Evolutionary conservation across 2,888 invertebrate species (phyloP), one percentile per base, ranked within the genome.

Genomic region (Hermodice carunculata): DNA sequence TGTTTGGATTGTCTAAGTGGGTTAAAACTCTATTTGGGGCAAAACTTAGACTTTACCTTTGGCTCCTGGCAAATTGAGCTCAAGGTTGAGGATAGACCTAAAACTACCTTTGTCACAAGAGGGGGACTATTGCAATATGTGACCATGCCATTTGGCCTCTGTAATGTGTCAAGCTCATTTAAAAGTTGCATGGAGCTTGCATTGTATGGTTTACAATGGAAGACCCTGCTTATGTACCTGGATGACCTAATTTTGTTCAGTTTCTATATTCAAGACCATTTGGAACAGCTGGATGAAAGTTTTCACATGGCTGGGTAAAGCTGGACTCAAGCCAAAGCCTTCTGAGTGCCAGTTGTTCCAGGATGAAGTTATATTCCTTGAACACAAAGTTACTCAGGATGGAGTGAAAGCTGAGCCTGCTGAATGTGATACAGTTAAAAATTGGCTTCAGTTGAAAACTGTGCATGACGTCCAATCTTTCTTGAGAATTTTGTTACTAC

Each of bases 181-280:
- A 40, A 61, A 46, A 31, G 66, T 6, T 26, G 63, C 2, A 67
- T 62, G 66, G 60, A 67, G 37, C 24, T 11, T 14, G 53, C 34
- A 2, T 48, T 42, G 5, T 11, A 42, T n/a, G 37, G 53, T 11
- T 19, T 43, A 17, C 29, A 37, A 6, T 40, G 46, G 44, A 59
- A 61, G n/a, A n/a, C n/a, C n/a, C n/a, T n/a, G n/a, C n/a, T 65
- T 14, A n/a, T 64, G 22, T 67, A 71, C 69, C 64, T 71, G 22
- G 62, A 64, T 26, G 62, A 64, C 26, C n/a, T 64, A 8, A 49
- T 63, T 11, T 34, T 64, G 17, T 40, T 63, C 26, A 31, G 61
- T 5, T 5, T 14, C 11, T 32, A 22, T 17, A 26, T 40, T 14
- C 24, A 67, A 37, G 59, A 60, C 17, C 67, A 69, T 8, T n/a